Percentiles rank a stretch among this genome's conserved stretches.
phyloP scores from a whole-genome alignment of 23 tunicate species.

The Clavelina lepadiformis region DNA sequence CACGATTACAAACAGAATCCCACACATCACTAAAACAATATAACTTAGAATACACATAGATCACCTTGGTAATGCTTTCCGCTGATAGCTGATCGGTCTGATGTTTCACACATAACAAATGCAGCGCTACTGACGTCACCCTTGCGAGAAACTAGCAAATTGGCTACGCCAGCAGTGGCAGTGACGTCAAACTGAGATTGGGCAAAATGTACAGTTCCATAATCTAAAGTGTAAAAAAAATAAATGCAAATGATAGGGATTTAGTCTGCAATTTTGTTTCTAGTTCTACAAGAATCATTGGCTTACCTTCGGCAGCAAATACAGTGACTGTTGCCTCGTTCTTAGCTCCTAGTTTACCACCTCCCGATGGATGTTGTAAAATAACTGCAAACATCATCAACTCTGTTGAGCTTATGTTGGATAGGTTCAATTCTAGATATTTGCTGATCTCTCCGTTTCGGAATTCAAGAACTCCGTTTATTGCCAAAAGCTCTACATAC shows the following conservation, averaged over 20 bases:
- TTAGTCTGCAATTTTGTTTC: neutral
- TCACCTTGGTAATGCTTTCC: slow-evolving; percentile 90
- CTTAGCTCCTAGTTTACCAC: slow-evolving; percentile 74
- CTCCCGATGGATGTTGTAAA: slow-evolving; percentile 70
- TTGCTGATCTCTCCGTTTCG: slow-evolving; percentile 64
- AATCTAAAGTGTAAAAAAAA: slow-evolving; percentile 29
- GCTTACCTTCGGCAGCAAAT: slow-evolving; percentile 89
- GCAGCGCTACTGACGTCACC: slow-evolving; percentile 80
- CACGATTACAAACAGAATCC: too few relatives aligned
- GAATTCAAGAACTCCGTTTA: slow-evolving; percentile 56
- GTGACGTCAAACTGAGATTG: slow-evolving; percentile 80
- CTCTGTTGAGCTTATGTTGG: slow-evolving; percentile 28
- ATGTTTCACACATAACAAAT: slow-evolving; percentile 84
- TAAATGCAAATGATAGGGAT: neutral
- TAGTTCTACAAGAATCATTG: too few relatives aligned
- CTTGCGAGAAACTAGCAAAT: slow-evolving; percentile 66
- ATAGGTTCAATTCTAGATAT: slow-evolving; percentile 36
- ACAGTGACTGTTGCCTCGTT: slow-evolving; percentile 57
- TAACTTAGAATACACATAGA: too few relatives aligned
- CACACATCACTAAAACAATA: too few relatives aligned
- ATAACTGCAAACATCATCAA: slow-evolving; percentile 29
- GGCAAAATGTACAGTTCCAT: slow-evolving; percentile 75
- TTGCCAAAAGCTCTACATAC: slow-evolving; percentile 35
- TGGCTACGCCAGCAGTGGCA: slow-evolving; percentile 78
- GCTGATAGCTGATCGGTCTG: slow-evolving; percentile 84